Conservation (phyloP, 2,797 vertebrate species). For the Myioborus miniatus region DNA sequence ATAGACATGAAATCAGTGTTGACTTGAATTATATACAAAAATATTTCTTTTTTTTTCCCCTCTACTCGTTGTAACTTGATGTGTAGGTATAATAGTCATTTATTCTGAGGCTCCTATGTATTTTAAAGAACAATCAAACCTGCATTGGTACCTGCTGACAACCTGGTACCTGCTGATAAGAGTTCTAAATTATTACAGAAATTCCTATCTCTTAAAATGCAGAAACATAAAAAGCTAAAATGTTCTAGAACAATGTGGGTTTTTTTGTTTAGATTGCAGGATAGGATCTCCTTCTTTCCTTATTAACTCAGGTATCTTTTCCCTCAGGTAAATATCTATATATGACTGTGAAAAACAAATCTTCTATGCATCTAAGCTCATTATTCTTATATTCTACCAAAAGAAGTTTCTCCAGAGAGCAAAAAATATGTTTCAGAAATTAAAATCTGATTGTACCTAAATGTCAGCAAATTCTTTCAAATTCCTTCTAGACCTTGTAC, state of each 20-base stretch:
- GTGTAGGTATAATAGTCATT: neutral
- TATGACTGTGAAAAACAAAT: neutral
- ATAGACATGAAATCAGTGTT: neutral
- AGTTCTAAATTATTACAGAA: neutral
- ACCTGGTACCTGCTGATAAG: neutral
- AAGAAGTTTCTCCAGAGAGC: neutral
- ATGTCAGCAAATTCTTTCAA: neutral
- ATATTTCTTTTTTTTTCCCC: neutral
- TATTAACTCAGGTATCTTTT: neutral
- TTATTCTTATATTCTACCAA: neutral
- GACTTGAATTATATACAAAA: neutral
- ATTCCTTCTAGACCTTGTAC: neutral
- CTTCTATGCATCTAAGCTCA: neutral
- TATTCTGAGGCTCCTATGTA: neutral
- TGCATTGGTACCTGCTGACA: neutral
- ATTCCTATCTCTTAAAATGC: neutral
- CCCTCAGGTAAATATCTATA: neutral
- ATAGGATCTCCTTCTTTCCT: neutral
- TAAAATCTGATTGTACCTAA: neutral
- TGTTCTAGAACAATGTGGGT: neutral
- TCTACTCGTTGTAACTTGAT: neutral
- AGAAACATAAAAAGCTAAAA: neutral
- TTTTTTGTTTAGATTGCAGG: neutral
- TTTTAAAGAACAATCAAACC: neutral
- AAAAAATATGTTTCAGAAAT: neutral